phyloP scores from a whole-genome alignment of 1,140 invertebrate species.

The Babylonia areolata region DNA sequence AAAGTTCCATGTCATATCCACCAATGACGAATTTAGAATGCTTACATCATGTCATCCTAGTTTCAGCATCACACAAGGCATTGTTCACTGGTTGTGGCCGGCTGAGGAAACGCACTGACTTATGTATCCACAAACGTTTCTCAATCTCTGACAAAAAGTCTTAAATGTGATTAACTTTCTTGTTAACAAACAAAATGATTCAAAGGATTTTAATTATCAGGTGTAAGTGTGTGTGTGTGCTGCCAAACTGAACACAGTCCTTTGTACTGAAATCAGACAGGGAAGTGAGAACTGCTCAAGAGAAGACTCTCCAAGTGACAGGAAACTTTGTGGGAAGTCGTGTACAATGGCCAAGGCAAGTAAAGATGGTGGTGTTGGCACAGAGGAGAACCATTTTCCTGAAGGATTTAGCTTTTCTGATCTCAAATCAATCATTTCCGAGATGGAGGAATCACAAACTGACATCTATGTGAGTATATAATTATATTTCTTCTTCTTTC shows the following conservation, averaged over 20 bases:
- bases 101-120: too few relatives aligned
- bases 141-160: too few relatives aligned
- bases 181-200: not conserved
- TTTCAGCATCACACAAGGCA: too few relatives aligned
- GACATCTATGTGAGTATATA: constrained; percentile 28
- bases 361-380: not conserved
- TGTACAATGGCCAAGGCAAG: constrained; percentile 30
- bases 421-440: constrained; percentile 24
- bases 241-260: not conserved
- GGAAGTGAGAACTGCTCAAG: constrained; percentile 15
- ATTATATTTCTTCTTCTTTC: not conserved
- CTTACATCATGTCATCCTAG: too few relatives aligned
- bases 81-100: too few relatives aligned
- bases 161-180: too few relatives aligned
- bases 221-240: too few relatives aligned
- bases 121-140: too few relatives aligned
- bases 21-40: too few relatives aligned
- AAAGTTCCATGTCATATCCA: too few relatives aligned
- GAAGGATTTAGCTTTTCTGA: constrained; percentile 34
- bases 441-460: constrained; percentile 22
- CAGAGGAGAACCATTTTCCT: constrained; percentile 10
- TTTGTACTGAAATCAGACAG: not conserved
- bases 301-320: not conserved
- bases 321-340: not conserved
- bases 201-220: not conserved